A percentile compares a stretch with the other conserved stretches of the same genome.
phyloP scores from a whole-genome alignment of 2,797 vertebrate species.

The Steatocranus sp. region DNA sequence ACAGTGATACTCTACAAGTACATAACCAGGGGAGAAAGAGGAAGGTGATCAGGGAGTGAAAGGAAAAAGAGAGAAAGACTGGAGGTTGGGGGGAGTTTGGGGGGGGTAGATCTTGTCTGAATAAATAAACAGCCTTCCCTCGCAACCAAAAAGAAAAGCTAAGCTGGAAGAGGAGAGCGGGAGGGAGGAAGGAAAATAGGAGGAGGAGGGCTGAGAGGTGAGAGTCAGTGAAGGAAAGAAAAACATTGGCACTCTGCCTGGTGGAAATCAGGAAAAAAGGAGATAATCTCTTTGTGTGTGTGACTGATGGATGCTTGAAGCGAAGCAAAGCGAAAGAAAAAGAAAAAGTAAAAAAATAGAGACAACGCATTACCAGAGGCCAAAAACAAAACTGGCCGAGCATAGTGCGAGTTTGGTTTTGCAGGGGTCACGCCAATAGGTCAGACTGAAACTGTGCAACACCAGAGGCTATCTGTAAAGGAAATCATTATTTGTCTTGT shows the following conservation, averaged over 20 bases:
- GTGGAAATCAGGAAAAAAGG: constrained; percentile 21
- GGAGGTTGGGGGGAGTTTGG: background rate
- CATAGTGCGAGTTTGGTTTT: background rate
- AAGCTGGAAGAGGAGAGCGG: background rate
- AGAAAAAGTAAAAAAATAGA: background rate
- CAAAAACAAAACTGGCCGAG: constrained; percentile 9
- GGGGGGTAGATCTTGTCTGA: constrained; percentile 26
- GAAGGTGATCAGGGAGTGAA: background rate
- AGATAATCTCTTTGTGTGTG: constrained; percentile 43
- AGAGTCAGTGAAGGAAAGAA: constrained; percentile 45
- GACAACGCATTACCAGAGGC: constrained; percentile 1
- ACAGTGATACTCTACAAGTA: constrained; percentile 2
- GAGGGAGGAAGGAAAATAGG: background rate
- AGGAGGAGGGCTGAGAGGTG: background rate
- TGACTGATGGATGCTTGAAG: constrained; percentile 40
- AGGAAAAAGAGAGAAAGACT: background rate
- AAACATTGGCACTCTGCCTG: constrained; percentile 52
- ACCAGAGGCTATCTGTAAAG: background rate
- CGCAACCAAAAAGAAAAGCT: constrained; percentile 23
- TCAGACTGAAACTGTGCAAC: background rate
- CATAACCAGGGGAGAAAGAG: background rate
- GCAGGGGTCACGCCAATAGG: background rate
- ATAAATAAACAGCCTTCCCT: constrained; percentile 48
- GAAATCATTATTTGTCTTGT: background rate
- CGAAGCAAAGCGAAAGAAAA: constrained; percentile 3